Conservation (phyloP, 2,113 vertebrate genomes). For the Tylochromis polylepis region DNA sequence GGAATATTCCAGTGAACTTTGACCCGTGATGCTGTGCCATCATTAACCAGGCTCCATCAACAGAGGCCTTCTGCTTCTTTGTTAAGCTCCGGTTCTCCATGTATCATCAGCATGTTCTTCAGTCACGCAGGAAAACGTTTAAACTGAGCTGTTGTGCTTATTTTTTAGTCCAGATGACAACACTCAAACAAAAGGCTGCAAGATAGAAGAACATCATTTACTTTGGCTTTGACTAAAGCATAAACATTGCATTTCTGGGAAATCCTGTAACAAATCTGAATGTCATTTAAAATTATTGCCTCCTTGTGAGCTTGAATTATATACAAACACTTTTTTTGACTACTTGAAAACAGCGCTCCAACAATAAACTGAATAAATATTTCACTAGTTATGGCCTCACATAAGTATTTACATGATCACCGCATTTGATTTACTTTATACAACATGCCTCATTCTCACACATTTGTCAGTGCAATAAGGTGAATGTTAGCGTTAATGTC, state of each 20-base stretch:
- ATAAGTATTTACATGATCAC: neutral
- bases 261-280: neutral
- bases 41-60: conserved; percentile 16
- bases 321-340: neutral
- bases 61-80: neutral
- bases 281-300: neutral
- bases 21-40: conserved; percentile 6
- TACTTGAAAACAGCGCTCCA: neutral
- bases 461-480: neutral
- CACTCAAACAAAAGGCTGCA: neutral
- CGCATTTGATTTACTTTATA: neutral
- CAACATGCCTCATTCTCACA: neutral
- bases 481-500: neutral
- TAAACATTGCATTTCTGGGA: neutral
- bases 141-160: neutral
- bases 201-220: neutral
- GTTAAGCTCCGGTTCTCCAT: neutral
- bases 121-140: neutral
- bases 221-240: neutral
- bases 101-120: neutral
- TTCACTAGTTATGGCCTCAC: neutral
- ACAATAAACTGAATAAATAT: neutral
- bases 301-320: neutral
- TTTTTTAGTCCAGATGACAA: neutral
- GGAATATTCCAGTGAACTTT: conserved; percentile 43